Evolutionary conservation across 2,888 invertebrate genomes (phyloP), one percentile per base, ranked within the genome.

Genomic region (Tinea trinotella): DNA sequence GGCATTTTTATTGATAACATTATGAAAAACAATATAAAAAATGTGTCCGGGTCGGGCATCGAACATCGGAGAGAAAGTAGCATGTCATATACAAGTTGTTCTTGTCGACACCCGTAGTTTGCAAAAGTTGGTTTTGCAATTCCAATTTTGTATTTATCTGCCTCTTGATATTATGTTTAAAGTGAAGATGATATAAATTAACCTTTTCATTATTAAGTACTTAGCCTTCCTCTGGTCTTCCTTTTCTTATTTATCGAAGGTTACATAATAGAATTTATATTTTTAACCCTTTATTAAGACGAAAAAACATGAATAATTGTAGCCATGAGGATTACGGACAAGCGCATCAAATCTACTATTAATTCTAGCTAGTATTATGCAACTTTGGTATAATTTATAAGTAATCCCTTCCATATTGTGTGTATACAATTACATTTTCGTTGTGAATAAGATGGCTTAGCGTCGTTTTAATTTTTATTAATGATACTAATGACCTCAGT

Each of bases 11-110:
- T 40, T 40, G 40, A 40, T 40, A 40, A 40, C 40, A 7, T 40
- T 40, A 40, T 24, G 13, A 24, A 50, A 50, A 24, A 50, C 50
- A 50, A 50, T 78, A 80, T 79, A 70, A 69, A 70, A 71, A 70
- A 59, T 64, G 35, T 60, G 74, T 77, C 79, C 79, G 79, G 79
- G 76, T 76, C 34, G 35, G 65, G 71, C 65, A 67, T 68, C 65
- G 64, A 57, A 64, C 63, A 65, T 62, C 59, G 64, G 62, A 74
- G 80, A 76, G 81, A 82, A 80, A 80, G 81, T 77, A 64, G 60
- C 71, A 63, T 76, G 70, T 71, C 74, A 74, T 74, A 72, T 73
- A 70, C 64, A 61, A 58, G 56, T 64, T 64, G 60, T 61, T 60
- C 58, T 56, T 59, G 59, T 56, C 40, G 40, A 40, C 46, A 46